Percentiles rank a stretch among this genome's conserved stretches.
Conservation (phyloP, 2,113 vertebrate genomes). For the Noturus placidus region DNA sequence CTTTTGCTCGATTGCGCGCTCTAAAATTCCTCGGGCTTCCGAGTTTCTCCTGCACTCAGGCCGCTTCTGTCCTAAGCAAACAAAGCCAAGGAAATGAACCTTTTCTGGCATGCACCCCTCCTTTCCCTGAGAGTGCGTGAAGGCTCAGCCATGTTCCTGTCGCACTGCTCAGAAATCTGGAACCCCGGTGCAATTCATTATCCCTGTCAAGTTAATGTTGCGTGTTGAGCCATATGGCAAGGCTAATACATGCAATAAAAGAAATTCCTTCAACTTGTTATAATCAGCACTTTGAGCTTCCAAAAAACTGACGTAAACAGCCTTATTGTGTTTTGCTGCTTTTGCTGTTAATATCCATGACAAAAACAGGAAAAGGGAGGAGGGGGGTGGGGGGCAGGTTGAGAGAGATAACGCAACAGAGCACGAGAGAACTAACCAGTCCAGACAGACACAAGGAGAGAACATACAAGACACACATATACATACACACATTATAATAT, state of each 20-base stretch:
- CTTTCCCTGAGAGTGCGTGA: conserved; percentile 18
- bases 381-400: conserved; percentile 59
- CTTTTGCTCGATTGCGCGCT: neutral
- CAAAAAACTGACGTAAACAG: conserved; percentile 83
- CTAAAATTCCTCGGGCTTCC: conserved; percentile 60
- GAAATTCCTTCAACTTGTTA: conserved; percentile 87
- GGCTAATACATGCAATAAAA: conserved; percentile 83
- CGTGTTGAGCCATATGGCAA: conserved; percentile 88
- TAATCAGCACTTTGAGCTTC: conserved; percentile 86
- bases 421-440: neutral
- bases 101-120: conserved; percentile 64
- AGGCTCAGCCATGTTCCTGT: conserved; percentile 42
- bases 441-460: neutral
- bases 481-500: neutral
- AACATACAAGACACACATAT: neutral
- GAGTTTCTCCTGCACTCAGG: conserved; percentile 48
- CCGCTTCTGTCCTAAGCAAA: conserved; percentile 47
- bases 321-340: conserved; percentile 83
- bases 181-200: conserved; percentile 82
- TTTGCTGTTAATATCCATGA: conserved; percentile 79
- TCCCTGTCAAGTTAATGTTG: conserved; percentile 91
- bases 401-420: conserved; percentile 63
- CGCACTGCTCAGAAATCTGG: conserved; percentile 46
- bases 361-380: conserved; percentile 81
- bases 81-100: conserved; percentile 77